phyloP scores from a whole-genome alignment of 2,888 invertebrate genomes.

The Cephus rjabovi region DNA sequence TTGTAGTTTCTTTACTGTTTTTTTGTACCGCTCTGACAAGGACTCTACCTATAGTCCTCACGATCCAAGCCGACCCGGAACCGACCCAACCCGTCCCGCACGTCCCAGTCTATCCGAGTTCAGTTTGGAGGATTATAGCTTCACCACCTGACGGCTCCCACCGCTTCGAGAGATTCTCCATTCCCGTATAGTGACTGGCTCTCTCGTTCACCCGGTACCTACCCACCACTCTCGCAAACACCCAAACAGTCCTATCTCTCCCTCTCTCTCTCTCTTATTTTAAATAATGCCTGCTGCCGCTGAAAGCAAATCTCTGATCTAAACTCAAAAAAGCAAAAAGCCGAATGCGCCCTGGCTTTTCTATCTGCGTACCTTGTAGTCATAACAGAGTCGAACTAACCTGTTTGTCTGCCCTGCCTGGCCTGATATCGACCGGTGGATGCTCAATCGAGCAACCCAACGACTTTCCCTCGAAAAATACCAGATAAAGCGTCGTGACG shows the following conservation, averaged over 20 bases:
- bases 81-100: background rate
- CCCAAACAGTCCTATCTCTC: background rate
- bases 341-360: background rate
- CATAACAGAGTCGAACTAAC: background rate
- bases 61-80: background rate
- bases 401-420: background rate
- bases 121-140: conserved; percentile 56
- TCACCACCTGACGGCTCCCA: conserved; percentile 58
- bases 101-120: conserved; percentile 4
- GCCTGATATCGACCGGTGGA: background rate
- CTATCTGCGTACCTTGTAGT: background rate
- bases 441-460: background rate
- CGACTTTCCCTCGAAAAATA: background rate
- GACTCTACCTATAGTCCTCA: background rate
- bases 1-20: background rate
- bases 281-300: conserved; percentile 5
- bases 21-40: background rate
- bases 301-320: conserved; percentile 14
- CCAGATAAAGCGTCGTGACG: background rate
- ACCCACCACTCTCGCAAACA: conserved; percentile 7
- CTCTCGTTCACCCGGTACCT: conserved; percentile 13
- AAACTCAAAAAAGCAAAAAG: conserved; percentile 3
- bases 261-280: conserved; percentile 8
- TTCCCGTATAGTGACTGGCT: conserved; percentile 10
- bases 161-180: conserved; percentile 36